phyloP scores from a whole-genome alignment of 2,888 invertebrate genomes.

The Hydraecia micacea region DNA sequence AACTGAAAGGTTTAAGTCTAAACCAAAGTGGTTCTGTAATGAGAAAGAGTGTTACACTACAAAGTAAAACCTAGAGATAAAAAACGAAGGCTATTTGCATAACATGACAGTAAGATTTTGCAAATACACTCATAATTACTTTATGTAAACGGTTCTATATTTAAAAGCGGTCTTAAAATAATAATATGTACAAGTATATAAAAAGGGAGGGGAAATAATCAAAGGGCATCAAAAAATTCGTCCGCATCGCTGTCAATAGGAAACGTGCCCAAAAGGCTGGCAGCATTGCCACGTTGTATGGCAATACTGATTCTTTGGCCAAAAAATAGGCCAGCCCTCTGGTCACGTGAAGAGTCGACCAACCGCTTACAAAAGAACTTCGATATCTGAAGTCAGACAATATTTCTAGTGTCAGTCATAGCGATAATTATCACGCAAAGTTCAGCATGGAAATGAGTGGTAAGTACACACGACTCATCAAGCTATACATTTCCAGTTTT shows the following conservation, averaged over 20 bases:
- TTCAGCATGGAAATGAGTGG: slow-evolving; percentile 44
- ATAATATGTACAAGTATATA: too few species aligned
- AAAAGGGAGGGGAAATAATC: too few species aligned
- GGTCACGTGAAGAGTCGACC: too few species aligned
- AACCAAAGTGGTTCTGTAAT: neutral
- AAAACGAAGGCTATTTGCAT: slow-evolving; percentile 40
- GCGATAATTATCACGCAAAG: slow-evolving; percentile 37
- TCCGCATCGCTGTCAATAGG: too few species aligned
- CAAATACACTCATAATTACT: slow-evolving; percentile 43
- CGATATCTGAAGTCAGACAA: slow-evolving; percentile 28
- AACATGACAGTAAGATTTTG: slow-evolving; percentile 44
- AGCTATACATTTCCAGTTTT: neutral
- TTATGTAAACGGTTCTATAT: slow-evolving; percentile 30
- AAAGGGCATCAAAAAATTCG: too few species aligned
- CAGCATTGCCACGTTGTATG: too few species aligned
- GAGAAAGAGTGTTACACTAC: neutral
- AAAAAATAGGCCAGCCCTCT: too few species aligned
- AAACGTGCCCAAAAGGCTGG: too few species aligned
- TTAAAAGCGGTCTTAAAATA: too few species aligned
- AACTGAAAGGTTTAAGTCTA: neutral
- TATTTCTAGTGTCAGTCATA: slow-evolving; percentile 46
- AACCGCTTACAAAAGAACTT: slow-evolving; percentile 59
- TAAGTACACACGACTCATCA: slow-evolving; percentile 3
- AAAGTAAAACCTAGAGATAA: slow-evolving; percentile 25
- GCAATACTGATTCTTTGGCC: too few species aligned